Conservation (phyloP, 1,140 invertebrate species). For the Drosophila sulfurigaster region DNA sequence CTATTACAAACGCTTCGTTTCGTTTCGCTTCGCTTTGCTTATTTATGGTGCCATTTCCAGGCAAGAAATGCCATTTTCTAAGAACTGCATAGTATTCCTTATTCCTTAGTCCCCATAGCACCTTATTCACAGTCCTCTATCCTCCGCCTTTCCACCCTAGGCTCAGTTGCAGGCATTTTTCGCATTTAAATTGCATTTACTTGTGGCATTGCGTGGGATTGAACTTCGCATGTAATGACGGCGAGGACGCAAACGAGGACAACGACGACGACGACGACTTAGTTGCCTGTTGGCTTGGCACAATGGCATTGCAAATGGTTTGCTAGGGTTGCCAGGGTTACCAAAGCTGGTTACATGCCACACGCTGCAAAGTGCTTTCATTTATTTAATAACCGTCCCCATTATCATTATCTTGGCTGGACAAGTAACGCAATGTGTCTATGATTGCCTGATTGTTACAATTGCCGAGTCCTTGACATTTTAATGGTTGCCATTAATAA, state of each 20-base stretch:
- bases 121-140: background rate
- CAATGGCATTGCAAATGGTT: conserved; percentile 17
- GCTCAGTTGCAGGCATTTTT: conserved; percentile 60
- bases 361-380: conserved; percentile 59
- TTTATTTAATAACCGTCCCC: conserved; percentile 74
- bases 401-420: conserved; percentile 60
- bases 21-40: conserved; percentile 47
- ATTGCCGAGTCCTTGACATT: conserved; percentile 63
- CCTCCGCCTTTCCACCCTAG: conserved; percentile 1
- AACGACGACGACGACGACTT: conserved; percentile 18
- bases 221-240: conserved; percentile 57
- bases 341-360: conserved; percentile 33
- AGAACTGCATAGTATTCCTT: conserved; percentile 51
- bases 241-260: conserved; percentile 37
- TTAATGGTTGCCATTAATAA: conserved; percentile 20
- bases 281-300: conserved; percentile 12
- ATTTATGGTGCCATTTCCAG: conserved; percentile 74
- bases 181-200: conserved; percentile 79
- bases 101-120: background rate
- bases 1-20: conserved; percentile 66
- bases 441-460: conserved; percentile 47
- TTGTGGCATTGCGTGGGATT: conserved; percentile 63
- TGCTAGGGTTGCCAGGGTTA: conserved; percentile 32
- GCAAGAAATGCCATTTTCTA: conserved; percentile 61
- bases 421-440: conserved; percentile 41